phyloP scores from a whole-genome alignment of 1,140 invertebrate genomes.

The Philaenus spumarius region DNA sequence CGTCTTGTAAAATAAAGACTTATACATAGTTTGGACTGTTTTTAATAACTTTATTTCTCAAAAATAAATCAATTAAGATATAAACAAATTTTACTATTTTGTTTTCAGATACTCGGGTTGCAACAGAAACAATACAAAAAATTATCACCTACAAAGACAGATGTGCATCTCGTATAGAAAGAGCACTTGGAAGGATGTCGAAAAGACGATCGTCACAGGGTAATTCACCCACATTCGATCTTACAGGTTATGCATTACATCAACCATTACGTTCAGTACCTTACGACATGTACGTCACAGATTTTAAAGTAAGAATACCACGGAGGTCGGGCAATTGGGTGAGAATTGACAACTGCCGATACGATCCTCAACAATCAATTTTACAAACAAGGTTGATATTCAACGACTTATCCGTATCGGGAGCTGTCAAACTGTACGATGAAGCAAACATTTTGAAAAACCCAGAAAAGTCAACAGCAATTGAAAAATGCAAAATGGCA shows the following conservation, averaged over 20 bases:
- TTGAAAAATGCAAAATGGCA: slow-evolving; percentile 67
- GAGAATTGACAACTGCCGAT: slow-evolving; percentile 57
- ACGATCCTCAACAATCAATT: slow-evolving; percentile 58
- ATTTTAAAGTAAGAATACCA: slow-evolving; percentile 54
- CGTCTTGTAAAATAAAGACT: no score
- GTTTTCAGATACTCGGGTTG: background rate
- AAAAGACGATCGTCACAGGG: slow-evolving; percentile 10
- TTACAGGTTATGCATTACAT: slow-evolving; percentile 54
- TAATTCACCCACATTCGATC: slow-evolving; percentile 38
- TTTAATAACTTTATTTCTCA: no score
- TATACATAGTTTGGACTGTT: no score
- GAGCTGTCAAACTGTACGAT: slow-evolving; percentile 38
- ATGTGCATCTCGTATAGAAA: slow-evolving; percentile 18
- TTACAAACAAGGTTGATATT: slow-evolving; percentile 67
- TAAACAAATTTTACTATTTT: background rate
- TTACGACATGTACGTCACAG: slow-evolving; percentile 57
- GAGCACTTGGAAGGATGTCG: slow-evolving; percentile 18
- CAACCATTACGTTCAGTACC: slow-evolving; percentile 50
- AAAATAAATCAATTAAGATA: no score
- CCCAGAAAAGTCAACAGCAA: slow-evolving; percentile 35
- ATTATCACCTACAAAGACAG: slow-evolving; percentile 3
- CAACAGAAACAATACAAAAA: slow-evolving; percentile 1
- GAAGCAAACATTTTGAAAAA: slow-evolving; percentile 35
- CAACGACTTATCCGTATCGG: slow-evolving; percentile 64
- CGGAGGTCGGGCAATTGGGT: slow-evolving; percentile 36